Base-by-base conservation (phyloP, 2,888 invertebrate genomes). In the Eupithecia exiguata region DNA sequence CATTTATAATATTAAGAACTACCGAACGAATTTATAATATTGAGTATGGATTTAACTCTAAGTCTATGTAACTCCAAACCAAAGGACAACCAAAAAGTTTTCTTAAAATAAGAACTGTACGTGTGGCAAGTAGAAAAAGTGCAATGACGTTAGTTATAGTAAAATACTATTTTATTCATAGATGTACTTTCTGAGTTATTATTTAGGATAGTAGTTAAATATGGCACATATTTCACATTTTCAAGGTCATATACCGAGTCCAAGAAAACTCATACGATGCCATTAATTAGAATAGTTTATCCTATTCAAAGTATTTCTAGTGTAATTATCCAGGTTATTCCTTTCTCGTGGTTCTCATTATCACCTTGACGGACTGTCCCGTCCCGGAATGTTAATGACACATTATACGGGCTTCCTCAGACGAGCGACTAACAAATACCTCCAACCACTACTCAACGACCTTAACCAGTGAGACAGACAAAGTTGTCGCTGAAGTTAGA, bases 281-380 rank as follows among this genome's bases (percentile, higher is more conserved):
- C 49, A 18, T 49, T n/a, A 49, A 49, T 53, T 53, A 12, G 21
- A 53, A 53, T 21, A 4, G 10, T 53, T 53, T 53, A 21, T 53
- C 12, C 58, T 58, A 58, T 58, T 58, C 21, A 58, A 58, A 58
- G 58, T 58, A 58, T 58, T 58, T 5, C 58, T 62, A 35, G 9
- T 62, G 18, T 58, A 35, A 30, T 62, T 35, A 35, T 16, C 62
- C 62, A 21, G 35, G 62, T 35, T 62, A 65, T n/a, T 65, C 62
- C 62, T 62, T 62, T 62, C 62, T 35, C 62, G 62, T 18, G 18
- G 30, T 18, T 67, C 36, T 40, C 67, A 67, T 71, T 71, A 72
- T 53, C 68, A 53, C 72, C 69, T 65, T 66, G 72, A 69, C 58
- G 72, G 58, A 69, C 65, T 69, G 70, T 73, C 69, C 16, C 40